Percentiles rank a stretch among this genome's conserved stretches.
Conservation (phyloP, 2,888 invertebrate genomes). For the Serripes groenlandicus region DNA sequence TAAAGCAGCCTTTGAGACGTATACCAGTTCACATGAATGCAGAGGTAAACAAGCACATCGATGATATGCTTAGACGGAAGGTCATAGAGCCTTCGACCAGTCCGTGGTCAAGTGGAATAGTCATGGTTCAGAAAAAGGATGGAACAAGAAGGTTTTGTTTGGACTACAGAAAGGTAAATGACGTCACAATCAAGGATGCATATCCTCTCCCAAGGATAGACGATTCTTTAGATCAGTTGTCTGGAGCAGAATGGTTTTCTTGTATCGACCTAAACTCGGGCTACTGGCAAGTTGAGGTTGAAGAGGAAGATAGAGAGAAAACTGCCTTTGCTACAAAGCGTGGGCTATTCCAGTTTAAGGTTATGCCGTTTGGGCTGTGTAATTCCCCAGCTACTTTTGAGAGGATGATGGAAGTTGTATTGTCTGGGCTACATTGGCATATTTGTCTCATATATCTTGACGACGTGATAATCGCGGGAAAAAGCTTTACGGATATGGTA, state of each 20-base stretch:
- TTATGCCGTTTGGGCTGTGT: too few species aligned
- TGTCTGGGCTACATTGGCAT: constrained; percentile 51
- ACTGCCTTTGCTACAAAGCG: background rate
- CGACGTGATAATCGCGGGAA: constrained; percentile 32
- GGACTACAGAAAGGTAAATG: constrained; percentile 34
- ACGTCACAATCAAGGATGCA: constrained; percentile 26
- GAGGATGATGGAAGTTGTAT: constrained; percentile 63
- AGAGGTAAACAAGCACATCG: constrained; percentile 36
- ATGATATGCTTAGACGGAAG: constrained; percentile 42
- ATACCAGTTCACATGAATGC: constrained; percentile 19
- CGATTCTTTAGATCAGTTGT: constrained; percentile 63
- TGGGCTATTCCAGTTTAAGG: constrained; percentile 38
- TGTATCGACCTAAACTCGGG: background rate
- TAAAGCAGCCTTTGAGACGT: constrained; percentile 51
- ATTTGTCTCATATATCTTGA: constrained; percentile 61
- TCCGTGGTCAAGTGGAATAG: constrained; percentile 45
- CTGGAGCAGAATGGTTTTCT: constrained; percentile 44
- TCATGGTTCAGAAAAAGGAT: constrained; percentile 46
- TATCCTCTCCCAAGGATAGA: too few species aligned
- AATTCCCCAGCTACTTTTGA: constrained; percentile 64
- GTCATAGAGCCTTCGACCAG: constrained; percentile 43
- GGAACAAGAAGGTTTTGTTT: constrained; percentile 35
- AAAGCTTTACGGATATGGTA: constrained; percentile 32
- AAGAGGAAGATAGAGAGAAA: background rate
- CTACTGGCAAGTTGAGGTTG: background rate